A percentile compares a stretch with the other conserved stretches of the same genome.
Conservation (phyloP, 1,140 invertebrate genomes). For the Popillia japonica region DNA sequence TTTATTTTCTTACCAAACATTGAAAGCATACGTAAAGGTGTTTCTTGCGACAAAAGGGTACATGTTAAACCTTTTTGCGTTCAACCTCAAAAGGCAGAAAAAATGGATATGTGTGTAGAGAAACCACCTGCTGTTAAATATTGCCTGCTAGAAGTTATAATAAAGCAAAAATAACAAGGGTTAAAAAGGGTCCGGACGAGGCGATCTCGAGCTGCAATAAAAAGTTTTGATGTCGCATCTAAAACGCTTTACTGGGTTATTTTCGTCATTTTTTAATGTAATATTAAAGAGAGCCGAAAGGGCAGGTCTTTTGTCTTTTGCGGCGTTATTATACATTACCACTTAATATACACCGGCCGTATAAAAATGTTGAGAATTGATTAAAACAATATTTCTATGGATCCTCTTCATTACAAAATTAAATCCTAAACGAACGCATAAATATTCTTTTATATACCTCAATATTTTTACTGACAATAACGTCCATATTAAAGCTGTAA, state of each 20-base stretch:
- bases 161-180: conserved; percentile 15
- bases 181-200: neutral
- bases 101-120: neutral
- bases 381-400: neutral
- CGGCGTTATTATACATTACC: conserved; percentile 10
- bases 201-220: conserved; percentile 4
- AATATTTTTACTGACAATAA: neutral
- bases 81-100: neutral
- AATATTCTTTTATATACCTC: neutral
- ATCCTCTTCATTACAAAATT: neutral
- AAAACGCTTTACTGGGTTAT: conserved; percentile 10
- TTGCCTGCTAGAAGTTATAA: conserved; percentile 18
- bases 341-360: neutral
- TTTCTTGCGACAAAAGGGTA: neutral
- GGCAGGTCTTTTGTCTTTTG: conserved; percentile 3
- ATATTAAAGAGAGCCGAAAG: neutral
- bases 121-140: conserved; percentile 10
- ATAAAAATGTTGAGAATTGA: neutral
- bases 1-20: too few species aligned
- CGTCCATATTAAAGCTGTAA: neutral
- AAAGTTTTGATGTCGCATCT: conserved; percentile 18
- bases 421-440: neutral
- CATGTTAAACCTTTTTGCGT: neutral
- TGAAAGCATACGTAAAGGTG: neutral
- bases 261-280: conserved; percentile 12